phyloP scores from a whole-genome alignment of 2,888 invertebrate genomes.

The Penaeus monodon region DNA sequence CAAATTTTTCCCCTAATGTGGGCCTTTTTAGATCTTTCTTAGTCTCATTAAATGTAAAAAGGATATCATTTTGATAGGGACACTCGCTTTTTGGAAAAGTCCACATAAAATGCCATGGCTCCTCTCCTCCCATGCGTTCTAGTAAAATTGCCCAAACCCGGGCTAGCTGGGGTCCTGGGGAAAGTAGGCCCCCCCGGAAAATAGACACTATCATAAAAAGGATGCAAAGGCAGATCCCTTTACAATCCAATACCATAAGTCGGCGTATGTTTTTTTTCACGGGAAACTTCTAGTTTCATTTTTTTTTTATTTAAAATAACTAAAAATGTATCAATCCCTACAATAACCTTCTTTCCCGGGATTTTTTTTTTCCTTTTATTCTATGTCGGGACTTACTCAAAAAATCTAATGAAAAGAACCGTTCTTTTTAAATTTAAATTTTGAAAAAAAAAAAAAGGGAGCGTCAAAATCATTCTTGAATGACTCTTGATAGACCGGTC shows the following conservation, averaged over 20 bases:
- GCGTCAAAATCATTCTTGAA: slow-evolving; percentile 52
- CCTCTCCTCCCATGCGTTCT: slow-evolving; percentile 62
- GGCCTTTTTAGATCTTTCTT: not conserved
- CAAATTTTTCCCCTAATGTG: not conserved
- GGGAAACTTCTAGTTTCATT: no score
- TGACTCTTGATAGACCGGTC: slow-evolving; percentile 48
- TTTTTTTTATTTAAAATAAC: no score
- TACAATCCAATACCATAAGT: no score
- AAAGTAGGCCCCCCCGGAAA: slow-evolving; percentile 49
- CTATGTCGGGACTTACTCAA: no score
- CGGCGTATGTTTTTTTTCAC: no score
- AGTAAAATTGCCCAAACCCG: slow-evolving; percentile 60
- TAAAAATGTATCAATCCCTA: not conserved
- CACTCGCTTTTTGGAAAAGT: slow-evolving; percentile 58
- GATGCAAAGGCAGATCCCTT: no score
- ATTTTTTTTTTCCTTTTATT: no score
- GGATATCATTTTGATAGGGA: not conserved
- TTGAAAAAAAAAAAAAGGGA: no score
- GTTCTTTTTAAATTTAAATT: slow-evolving; percentile 52
- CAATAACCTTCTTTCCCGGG: not conserved
- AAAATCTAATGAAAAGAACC: no score
- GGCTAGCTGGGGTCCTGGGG: slow-evolving; percentile 46
- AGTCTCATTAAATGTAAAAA: not conserved
- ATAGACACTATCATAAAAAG: not conserved
- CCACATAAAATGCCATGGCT: slow-evolving; percentile 59